Evolutionary conservation across 1,140 invertebrate species (phyloP), one percentile per base, ranked within the genome.

Genomic region (Platyura marginata): DNA sequence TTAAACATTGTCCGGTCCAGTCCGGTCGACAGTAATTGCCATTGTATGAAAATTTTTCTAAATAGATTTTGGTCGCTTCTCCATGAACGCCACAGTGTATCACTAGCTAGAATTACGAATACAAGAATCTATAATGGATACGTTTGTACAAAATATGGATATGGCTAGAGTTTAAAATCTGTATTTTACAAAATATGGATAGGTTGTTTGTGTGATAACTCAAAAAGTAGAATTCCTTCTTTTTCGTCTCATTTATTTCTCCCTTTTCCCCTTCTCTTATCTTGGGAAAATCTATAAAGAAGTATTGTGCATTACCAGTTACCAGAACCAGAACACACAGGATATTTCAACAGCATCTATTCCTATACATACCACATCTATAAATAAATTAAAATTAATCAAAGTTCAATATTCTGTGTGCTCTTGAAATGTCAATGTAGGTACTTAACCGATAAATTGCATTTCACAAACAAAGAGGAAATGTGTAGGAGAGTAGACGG

Each of bases 41-140:
- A 43, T 61, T 65, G 39, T 66, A 55, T 13, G 74, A 74, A 38
- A 52, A 49, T 29, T 53, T 62, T 55, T 77, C 75, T 21, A 77
- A 55, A 21, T 56, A 66, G 8, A 77, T 54, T 45, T 57, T 64
- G 19, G 61, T 53, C 2, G 70, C 64, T 9, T 50, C 11, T 16
- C 48, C 45, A 2, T 69, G 69, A 3, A 77, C 73, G 6, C 75
- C 74, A 21, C 74, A 66, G 49, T 77, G 74, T 43, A 77, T 55
- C 19, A 74, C 67, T 40, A 75, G 54, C 73, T 76, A n/a, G n/a
- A n/a, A n/a, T n/a, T n/a, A n/a, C n/a, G n/a, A n/a, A n/a, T n/a
- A n/a, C n/a, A n/a, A n/a, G n/a, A n/a, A n/a, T n/a, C n/a, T n/a
- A n/a, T n/a, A n/a, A n/a, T n/a, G n/a, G n/a, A n/a, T n/a, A n/a